Base-by-base conservation (phyloP, 2,888 invertebrate genomes). In the Blastobasis lacticolella region DNA sequence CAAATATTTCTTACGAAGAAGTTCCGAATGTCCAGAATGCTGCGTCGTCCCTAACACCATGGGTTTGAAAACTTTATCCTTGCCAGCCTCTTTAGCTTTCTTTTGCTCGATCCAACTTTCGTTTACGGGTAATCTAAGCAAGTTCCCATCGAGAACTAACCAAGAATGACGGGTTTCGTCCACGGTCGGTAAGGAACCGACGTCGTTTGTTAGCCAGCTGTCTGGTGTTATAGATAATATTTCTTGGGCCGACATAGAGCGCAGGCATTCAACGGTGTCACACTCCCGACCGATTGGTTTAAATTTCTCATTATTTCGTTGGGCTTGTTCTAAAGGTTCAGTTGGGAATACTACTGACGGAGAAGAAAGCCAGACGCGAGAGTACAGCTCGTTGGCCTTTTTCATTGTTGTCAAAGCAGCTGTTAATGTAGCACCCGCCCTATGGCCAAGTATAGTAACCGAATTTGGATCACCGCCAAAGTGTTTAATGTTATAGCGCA, bases 351-450 rank as follows among this genome's bases (percentile, higher is more conserved):
- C 89, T 0, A 93, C 92, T 1, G 94, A 92, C 0, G 94, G 91
- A 3, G 95, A 95, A 0, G 95, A 92, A 1, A 95, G 90, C 96
- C 96, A 96, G 5, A 92, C 94, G 49, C 93, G 86, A 0, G 92
- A 86, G 67, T 95, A 96, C 5, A 95, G 83, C 47, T 91, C 91
- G 50, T 92, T 90, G 4, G 92, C 86, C 52, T 90, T 60, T 74
- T 83, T 8, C 86, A 90, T 73, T 58, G 93, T 79, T 67, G 92
- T 90, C 44, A 97, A 79, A 0, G 95, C 94, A 0, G 95, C 93
- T 0, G 95, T 94, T 9, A 96, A 78, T 0, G 96, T 96, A 0
- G 94, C 96, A 1, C 96, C 96, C 0, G 96, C 95, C 36, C 94
- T 90, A 70, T 96, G 95, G 0, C 96, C 97, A 64, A 96, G 90